Percentiles rank a stretch among this genome's conserved stretches.
These are phyloP conservation scores for Heliothis peltigera DNA, from an alignment of 2,888 invertebrate genomes.

Conservation along the genomic window DNA sequence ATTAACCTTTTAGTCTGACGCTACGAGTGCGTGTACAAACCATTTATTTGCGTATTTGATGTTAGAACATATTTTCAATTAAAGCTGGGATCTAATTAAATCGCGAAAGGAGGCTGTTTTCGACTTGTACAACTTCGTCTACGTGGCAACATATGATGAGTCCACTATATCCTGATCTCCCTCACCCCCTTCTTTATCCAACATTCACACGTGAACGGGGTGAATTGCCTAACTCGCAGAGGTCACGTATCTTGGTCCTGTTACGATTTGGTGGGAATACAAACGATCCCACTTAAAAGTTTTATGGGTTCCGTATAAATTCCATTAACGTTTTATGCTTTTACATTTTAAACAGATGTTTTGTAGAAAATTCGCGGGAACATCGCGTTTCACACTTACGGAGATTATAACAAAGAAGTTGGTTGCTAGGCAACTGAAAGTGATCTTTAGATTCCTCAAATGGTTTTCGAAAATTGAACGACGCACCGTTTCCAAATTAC, in stretches of 20 bases:
- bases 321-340: constrained; percentile 84
- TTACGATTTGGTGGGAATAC: constrained; percentile 79
- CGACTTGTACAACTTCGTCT: constrained; percentile 77
- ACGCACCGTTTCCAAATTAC: too few relatives aligned
- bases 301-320: constrained; percentile 86
- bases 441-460: background rate
- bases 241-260: constrained; percentile 69
- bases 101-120: constrained; percentile 80
- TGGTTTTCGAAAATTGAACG: background rate
- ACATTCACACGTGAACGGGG: constrained; percentile 33
- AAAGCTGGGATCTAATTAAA: constrained; percentile 82
- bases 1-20: constrained; percentile 55
- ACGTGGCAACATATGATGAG: constrained; percentile 71
- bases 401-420: constrained; percentile 28
- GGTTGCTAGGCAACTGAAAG: background rate
- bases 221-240: constrained; percentile 54
- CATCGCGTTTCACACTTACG: constrained; percentile 34
- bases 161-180: constrained; percentile 68
- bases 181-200: constrained; percentile 34
- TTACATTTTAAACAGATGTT: constrained; percentile 84
- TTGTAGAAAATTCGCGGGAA: constrained; percentile 58
- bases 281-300: constrained; percentile 86
- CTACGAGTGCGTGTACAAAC: constrained; percentile 69
- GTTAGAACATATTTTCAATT: constrained; percentile 83
- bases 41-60: constrained; percentile 80